Percentiles rank a stretch among this genome's conserved stretches.
Evolutionary conservation across 2,888 invertebrate species (phyloP).

Genomic region (Isotomurus palustris): DNA sequence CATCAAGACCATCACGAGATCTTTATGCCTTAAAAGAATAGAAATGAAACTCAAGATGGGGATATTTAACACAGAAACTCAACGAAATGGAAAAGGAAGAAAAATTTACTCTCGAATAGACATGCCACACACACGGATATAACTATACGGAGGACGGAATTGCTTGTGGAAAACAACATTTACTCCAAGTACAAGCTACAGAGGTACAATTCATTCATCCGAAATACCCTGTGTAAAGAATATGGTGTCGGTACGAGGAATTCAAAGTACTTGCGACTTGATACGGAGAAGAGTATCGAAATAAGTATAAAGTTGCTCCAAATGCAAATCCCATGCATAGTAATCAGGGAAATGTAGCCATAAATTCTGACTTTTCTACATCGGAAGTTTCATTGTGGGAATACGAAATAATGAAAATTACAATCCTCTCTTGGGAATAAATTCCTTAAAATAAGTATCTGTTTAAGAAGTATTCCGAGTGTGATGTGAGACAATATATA

Average conservation of each 20-base stretch:
- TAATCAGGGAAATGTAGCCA: constrained; percentile 42
- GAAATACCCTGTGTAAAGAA: no score
- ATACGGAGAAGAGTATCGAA: neutral
- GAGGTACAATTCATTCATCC: no score
- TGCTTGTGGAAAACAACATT: no score
- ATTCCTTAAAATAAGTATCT: constrained; percentile 24
- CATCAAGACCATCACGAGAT: neutral
- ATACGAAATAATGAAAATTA: constrained; percentile 42
- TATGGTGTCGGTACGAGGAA: no score
- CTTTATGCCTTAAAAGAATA: neutral
- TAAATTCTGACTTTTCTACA: constrained; percentile 36
- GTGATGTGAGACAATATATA: no score
- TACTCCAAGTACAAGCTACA: no score
- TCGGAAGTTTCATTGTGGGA: constrained; percentile 34
- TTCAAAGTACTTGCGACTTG: no score
- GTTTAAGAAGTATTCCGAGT: no score
- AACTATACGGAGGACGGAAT: no score
- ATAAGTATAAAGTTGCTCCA: constrained; percentile 14
- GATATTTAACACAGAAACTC: constrained; percentile 12
- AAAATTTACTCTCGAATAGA: no score
- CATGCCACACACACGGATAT: no score
- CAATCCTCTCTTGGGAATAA: constrained; percentile 35
- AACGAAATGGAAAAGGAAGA: neutral
- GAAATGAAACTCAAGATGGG: neutral
- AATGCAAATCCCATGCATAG: constrained; percentile 43